Percentiles rank a stretch among this genome's conserved stretches.
These are phyloP conservation scores for Cerastoderma edule DNA, from an alignment of 2,888 invertebrate species.

Conservation along the genomic window DNA sequence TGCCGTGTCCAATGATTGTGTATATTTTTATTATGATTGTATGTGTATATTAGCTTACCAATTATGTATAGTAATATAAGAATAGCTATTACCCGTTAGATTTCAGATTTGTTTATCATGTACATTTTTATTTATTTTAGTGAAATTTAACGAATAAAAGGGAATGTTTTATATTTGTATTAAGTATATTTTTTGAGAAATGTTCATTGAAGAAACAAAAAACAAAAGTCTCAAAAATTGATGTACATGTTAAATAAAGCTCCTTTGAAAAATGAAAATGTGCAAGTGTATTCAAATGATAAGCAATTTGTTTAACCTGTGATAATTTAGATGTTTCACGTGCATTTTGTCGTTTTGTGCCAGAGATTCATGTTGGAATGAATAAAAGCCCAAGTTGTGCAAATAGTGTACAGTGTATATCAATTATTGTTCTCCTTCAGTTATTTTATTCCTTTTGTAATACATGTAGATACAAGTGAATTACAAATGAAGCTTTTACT, in stretches of 20 bases:
- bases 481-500: too few relatives aligned
- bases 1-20: too few relatives aligned
- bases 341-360: conserved; percentile 13
- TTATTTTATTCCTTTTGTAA: too few relatives aligned
- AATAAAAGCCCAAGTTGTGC: background rate
- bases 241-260: background rate
- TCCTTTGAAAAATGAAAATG: too few relatives aligned
- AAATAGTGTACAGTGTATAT: too few relatives aligned
- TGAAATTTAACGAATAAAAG: conserved; percentile 37
- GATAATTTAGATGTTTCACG: conserved; percentile 16
- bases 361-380: background rate
- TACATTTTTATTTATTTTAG: conserved; percentile 21
- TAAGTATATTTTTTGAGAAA: conserved; percentile 6
- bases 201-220: conserved; percentile 5
- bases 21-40: too few relatives aligned
- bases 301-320: conserved; percentile 17
- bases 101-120: conserved; percentile 14
- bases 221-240: background rate
- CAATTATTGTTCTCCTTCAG: too few relatives aligned
- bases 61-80: conserved; percentile 12
- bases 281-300: too few relatives aligned
- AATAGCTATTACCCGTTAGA: conserved; percentile 11
- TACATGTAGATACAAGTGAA: too few relatives aligned
- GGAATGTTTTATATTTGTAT: conserved; percentile 46
- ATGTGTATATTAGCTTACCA: conserved; percentile 17